phyloP scores from a whole-genome alignment of 2,113 vertebrate species.

The Ceyx margarethae region DNA sequence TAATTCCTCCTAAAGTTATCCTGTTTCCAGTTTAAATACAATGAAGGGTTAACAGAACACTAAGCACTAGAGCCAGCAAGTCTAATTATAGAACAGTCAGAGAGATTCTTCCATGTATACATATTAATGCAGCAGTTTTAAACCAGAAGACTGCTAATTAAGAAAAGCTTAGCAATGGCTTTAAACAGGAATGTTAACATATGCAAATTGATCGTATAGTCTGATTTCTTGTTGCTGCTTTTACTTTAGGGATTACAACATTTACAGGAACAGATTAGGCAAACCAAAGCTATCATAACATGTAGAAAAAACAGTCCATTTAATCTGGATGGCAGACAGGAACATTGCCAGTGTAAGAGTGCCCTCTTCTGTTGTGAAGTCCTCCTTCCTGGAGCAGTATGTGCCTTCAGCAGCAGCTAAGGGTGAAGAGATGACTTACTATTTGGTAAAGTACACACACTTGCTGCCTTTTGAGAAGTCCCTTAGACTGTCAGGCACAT shows the following conservation, averaged over 20 bases:
- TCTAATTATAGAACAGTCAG: conserved; percentile 60
- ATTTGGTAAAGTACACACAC: not conserved
- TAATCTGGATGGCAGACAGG: not conserved
- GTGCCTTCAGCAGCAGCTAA: not conserved
- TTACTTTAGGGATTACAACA: conserved; percentile 67
- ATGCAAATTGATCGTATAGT: conserved; percentile 61
- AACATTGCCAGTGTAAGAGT: conserved; percentile 30
- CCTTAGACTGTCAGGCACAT: not conserved
- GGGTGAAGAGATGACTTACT: not conserved
- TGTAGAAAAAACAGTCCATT: not conserved
- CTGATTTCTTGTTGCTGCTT: conserved; percentile 57
- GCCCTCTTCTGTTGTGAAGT: conserved; percentile 56
- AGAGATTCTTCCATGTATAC: conserved; percentile 48
- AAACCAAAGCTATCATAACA: conserved; percentile 26
- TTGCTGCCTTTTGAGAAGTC: not conserved
- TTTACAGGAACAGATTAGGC: conserved; percentile 67
- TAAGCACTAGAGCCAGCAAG: conserved; percentile 39
- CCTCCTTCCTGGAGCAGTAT: not conserved
- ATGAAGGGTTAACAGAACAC: conserved; percentile 52
- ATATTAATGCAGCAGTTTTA: conserved; percentile 71
- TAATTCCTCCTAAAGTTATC: not conserved
- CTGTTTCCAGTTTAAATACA: not conserved
- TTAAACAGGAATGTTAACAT: conserved; percentile 72
- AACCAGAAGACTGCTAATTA: conserved; percentile 70
- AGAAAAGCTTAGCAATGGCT: conserved; percentile 70